These are phyloP conservation scores for Eustalomyia histrio DNA, from an alignment of 2,888 invertebrate genomes.

Conservation along the genomic window DNA sequence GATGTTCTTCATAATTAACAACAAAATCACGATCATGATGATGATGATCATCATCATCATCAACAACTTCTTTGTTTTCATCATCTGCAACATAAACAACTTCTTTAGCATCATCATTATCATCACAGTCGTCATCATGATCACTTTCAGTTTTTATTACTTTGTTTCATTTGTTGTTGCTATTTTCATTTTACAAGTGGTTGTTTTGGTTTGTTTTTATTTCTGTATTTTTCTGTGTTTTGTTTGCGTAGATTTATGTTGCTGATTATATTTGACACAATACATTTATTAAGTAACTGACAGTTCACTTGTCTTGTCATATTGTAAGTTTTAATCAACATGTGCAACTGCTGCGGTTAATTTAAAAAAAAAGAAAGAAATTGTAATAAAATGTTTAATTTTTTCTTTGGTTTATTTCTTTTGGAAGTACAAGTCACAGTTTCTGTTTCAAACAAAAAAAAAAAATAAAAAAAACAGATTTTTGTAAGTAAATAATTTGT, in stretches of 20 bases:
- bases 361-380: constrained; percentile 1
- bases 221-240: constrained; percentile 45
- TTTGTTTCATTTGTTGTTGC: constrained; percentile 3
- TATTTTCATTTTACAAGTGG: constrained; percentile 27
- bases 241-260: constrained; percentile 64
- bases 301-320: constrained; percentile 65
- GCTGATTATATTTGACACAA: constrained; percentile 65
- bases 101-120: constrained; percentile 28
- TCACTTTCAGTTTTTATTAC: constrained; percentile 57
- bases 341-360: constrained; percentile 57
- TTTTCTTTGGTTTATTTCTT: background rate
- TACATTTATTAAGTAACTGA: constrained; percentile 65
- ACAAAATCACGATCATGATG: constrained; percentile 23
- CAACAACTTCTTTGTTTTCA: background rate
- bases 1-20: constrained; percentile 56
- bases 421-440: background rate
- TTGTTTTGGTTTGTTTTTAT: constrained; percentile 10
- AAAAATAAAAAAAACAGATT: too few species aligned
- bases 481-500: too few species aligned
- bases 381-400: background rate
- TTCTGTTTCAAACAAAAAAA: too few species aligned
- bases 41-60: constrained; percentile 13
- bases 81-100: background rate
- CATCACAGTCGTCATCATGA: constrained; percentile 14
- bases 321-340: constrained; percentile 64